Conservation (phyloP, 2,797 vertebrate species). For the Rousettus madagascariensis region DNA sequence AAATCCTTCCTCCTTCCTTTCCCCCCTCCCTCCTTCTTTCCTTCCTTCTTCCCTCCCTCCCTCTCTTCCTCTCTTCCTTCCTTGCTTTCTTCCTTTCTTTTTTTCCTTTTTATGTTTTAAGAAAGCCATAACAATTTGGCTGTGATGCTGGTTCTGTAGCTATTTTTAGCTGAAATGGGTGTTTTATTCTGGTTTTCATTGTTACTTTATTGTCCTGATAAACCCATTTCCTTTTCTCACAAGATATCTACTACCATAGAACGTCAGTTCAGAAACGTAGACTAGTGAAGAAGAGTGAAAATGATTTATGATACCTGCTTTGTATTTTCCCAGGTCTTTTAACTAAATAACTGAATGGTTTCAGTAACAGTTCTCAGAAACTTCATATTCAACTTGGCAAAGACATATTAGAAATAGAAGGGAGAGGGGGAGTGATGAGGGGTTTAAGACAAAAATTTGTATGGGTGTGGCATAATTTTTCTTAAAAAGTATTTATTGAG, state of each 20-base stretch:
- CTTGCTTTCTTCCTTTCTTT: not conserved
- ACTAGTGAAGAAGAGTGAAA: not conserved
- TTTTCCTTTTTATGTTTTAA: not conserved
- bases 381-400: not conserved
- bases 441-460: not conserved
- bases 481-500: not conserved
- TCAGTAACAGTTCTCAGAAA: constrained; percentile 1
- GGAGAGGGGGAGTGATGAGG: not conserved
- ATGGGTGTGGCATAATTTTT: not conserved
- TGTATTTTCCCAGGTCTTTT: not conserved
- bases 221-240: constrained; percentile 13
- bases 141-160: not conserved
- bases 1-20: not conserved
- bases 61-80: not conserved
- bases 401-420: not conserved
- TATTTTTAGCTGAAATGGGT: not conserved
- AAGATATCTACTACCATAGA: not conserved
- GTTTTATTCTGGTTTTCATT: not conserved
- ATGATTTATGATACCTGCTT: not conserved
- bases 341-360: not conserved
- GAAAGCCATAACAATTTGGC: not conserved
- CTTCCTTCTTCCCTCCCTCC: not conserved
- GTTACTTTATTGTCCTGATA: not conserved
- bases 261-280: not conserved
- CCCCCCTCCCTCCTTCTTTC: no score